Evolutionary conservation across 2,797 vertebrate species (phyloP).

Genomic region (Tamandua tetradactyla): DNA sequence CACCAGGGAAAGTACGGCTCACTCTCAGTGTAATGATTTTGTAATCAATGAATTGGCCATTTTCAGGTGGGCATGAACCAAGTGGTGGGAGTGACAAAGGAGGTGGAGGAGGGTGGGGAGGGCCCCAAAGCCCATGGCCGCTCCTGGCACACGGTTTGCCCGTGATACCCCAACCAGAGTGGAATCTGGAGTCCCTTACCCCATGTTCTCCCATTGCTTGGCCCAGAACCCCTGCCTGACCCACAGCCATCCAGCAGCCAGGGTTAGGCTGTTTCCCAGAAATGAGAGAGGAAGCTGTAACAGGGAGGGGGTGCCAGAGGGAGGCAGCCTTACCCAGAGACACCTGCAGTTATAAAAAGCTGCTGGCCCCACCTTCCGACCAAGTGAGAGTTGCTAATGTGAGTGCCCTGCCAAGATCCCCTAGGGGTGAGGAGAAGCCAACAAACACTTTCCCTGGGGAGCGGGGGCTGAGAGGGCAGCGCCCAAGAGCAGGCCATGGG

Average conservation of each 20-base stretch:
- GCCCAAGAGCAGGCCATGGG: neutral
- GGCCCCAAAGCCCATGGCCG: no score
- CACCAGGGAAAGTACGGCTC: neutral
- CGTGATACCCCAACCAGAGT: neutral
- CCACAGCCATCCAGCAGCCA: neutral
- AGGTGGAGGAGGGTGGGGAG: neutral
- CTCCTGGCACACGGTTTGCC: neutral
- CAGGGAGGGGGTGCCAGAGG: no score
- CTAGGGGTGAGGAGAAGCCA: neutral
- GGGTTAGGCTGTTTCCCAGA: neutral
- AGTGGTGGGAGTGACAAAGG: no score
- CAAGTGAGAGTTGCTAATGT: constrained; percentile 47
- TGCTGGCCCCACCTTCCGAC: constrained; percentile 25
- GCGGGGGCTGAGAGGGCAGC: neutral
- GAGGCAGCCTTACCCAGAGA: constrained; percentile 15
- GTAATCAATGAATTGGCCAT: neutral
- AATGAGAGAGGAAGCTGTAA: neutral
- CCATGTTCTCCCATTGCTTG: neutral
- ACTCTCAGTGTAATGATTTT: neutral
- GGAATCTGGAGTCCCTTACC: neutral
- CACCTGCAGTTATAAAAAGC: constrained; percentile 65
- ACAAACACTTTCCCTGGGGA: neutral
- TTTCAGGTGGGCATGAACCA: neutral
- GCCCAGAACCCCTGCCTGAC: neutral
- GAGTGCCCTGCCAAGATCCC: neutral